Percentiles rank a stretch among this genome's conserved stretches.
These are phyloP conservation scores for Spilosoma lubricipeda DNA, from an alignment of 2,888 invertebrate species.

Conservation along the genomic window DNA sequence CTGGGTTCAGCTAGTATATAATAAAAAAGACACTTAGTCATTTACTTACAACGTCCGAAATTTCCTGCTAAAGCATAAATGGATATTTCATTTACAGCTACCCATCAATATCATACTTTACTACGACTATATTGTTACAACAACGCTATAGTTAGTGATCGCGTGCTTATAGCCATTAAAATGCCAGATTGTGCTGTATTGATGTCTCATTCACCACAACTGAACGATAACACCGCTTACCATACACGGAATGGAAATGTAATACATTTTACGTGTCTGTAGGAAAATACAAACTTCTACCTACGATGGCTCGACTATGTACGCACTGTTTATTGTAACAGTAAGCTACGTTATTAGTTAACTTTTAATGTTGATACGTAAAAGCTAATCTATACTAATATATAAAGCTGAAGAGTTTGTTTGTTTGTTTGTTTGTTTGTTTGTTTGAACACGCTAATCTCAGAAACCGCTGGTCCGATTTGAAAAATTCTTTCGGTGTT, in stretches of 20 bases:
- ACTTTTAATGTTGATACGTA: background rate
- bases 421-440: too few species aligned
- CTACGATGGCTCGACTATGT: background rate
- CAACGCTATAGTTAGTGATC: conserved; percentile 29
- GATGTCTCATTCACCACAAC: conserved; percentile 54
- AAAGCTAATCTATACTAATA: too few species aligned
- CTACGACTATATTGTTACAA: conserved; percentile 3
- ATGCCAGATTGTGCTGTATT: conserved; percentile 47
- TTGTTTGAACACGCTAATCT: too few species aligned
- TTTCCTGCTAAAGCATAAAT: background rate
- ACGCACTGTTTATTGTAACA: background rate
- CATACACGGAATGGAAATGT: conserved; percentile 18
- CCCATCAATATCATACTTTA: conserved; percentile 12
- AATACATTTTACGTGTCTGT: conserved; percentile 13
- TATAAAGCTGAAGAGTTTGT: too few species aligned
- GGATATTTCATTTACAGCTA: conserved; percentile 14
- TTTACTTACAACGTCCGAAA: background rate
- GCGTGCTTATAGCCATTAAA: conserved; percentile 53
- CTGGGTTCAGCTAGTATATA: too few species aligned
- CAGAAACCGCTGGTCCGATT: too few species aligned
- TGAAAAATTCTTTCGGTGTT: too few species aligned
- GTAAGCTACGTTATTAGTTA: background rate
- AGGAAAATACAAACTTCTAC: background rate
- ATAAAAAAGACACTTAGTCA: too few species aligned
- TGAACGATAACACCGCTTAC: conserved; percentile 20